Evolutionary conservation across 2,113 vertebrate species (phyloP), one percentile per base, ranked within the genome.

Genomic region (Pholis gunnellus): DNA sequence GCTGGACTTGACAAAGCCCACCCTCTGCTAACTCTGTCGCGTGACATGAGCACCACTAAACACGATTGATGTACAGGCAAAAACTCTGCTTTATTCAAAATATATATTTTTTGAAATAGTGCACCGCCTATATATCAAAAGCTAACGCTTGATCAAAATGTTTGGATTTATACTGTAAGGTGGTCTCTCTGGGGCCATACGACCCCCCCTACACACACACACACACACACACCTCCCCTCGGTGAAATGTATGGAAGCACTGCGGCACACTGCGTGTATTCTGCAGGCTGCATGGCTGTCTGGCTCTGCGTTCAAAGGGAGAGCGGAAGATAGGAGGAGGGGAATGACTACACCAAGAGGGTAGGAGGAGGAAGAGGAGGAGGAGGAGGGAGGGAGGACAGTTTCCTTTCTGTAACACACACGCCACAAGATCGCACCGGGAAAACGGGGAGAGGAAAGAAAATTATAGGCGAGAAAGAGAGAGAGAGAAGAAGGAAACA

Each of bases 351-450:
- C 87, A 88, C 82, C 86, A 78, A 83, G 89, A 85, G 90, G 84
- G 87, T 52, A 88, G 89, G 89, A 86, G 91, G 79, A 78, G 79
- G 91, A 85, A 78, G 87, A 87, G 77, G 89, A 85, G 64, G 82
- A 77, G 70, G 60, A 83, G 91, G 86, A 91, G 6, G 76, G 85
- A 89, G 87, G 78, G 91, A 84, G 91, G 85, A 91, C 88, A 67
- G 86, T 93, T 95, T 94, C 94, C 94, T 95, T 93, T 95, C 91
- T 92, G 89, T 85, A 93, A 92, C 88, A 87, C 91, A 93, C 93
- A 93, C 94, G 93, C 94, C 91, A 89, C 91, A 86, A 91, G 93
- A 95, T 91, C 93, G 90, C 89, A 91, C 92, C 92, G 92, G 90
- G 92, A 92, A 85, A 90, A 87, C 84, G 64, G 78, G 90, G 83